Evolutionary conservation across 1,140 invertebrate genomes (phyloP).

Genomic region (Drosophila neocordata): DNA sequence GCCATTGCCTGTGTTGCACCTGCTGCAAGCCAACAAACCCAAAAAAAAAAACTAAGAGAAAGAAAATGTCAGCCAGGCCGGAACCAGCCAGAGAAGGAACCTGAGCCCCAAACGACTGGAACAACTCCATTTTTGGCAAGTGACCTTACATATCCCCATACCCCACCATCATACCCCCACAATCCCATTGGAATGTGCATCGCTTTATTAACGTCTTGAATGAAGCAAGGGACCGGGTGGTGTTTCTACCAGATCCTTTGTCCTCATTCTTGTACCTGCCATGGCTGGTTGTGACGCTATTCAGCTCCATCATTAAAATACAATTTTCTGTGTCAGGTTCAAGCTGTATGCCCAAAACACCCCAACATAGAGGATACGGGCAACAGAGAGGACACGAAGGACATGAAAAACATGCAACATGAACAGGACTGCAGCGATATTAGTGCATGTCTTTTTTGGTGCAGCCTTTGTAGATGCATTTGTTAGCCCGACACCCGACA

Average conservation of each 20-base stretch:
- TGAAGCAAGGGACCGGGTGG: not conserved
- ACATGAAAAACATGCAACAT: slow-evolving; percentile 52
- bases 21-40: slow-evolving; percentile 41
- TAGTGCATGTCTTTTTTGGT: slow-evolving; percentile 73
- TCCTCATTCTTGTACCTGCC: slow-evolving; percentile 20
- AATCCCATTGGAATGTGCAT: slow-evolving; percentile 44
- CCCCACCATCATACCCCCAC: not conserved
- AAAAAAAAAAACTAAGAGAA: slow-evolving; percentile 45
- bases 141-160: slow-evolving; percentile 11
- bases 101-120: slow-evolving; percentile 33
- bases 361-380: slow-evolving; percentile 21
- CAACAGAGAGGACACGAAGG: not conserved
- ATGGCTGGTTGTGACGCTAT: slow-evolving; percentile 44
- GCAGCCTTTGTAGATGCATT: slow-evolving; percentile 63
- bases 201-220: slow-evolving; percentile 80
- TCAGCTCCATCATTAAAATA: slow-evolving; percentile 75
- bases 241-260: slow-evolving; percentile 7
- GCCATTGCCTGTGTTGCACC: slow-evolving; percentile 30
- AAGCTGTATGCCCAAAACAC: slow-evolving; percentile 63
- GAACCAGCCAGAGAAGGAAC: slow-evolving; percentile 1
- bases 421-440: slow-evolving; percentile 59
- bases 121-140: slow-evolving; percentile 74
- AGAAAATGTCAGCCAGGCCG: not conserved
- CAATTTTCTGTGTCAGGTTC: slow-evolving; percentile 81
- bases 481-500: slow-evolving; percentile 49